Evolutionary conservation across 1,140 invertebrate genomes (phyloP), one percentile per base, ranked within the genome.

Genomic region (Zelostemma sp.): DNA sequence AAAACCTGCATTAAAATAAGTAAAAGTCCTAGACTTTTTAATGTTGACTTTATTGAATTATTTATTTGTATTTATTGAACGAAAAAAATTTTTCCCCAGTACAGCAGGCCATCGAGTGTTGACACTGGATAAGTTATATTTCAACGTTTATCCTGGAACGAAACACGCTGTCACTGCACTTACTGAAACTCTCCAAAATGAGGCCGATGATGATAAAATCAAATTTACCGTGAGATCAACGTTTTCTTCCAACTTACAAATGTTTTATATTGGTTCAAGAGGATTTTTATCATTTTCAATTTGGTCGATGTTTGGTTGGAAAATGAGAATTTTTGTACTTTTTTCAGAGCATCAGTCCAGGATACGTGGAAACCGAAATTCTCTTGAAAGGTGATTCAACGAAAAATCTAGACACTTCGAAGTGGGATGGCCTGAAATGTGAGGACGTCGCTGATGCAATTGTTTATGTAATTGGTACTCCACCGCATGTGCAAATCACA

Each of bases 81-180:
- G 8, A 25, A 25, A 4, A 25, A 25, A 25, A 17, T 64, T 48
- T 65, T 75, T 6, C n/a, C n/a, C n/a, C 14, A 88, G 87, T 68
- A 53, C 85, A 14, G 47, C 70, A 33, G 86, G 86, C 9, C 86
- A 87, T 38, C 66, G 76, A 55, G 74, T 86, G 0, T 58, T 53
- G 4, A 9, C 48, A 1, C 56, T 70, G 19, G 21, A 59, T 6
- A n/a, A n/a, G n/a, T 40, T 69, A 1, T 56, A 79, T 57, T 83
- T 85, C 6, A 84, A 87, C 53, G 85, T 87, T 55, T 90, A 91
- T 76, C 76, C 86, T 16, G 89, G 88, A 0, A 88, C 88, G 0
- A 91, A 91, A 77, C 86, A 85, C 73, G 88, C 89, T 9, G 86
- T 91, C 0, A 88, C 85, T n/a, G 88, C 88, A 4, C 79, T 91